Evolutionary conservation across 2,113 vertebrate species (phyloP).

Genomic region (Tetrax tetrax): DNA sequence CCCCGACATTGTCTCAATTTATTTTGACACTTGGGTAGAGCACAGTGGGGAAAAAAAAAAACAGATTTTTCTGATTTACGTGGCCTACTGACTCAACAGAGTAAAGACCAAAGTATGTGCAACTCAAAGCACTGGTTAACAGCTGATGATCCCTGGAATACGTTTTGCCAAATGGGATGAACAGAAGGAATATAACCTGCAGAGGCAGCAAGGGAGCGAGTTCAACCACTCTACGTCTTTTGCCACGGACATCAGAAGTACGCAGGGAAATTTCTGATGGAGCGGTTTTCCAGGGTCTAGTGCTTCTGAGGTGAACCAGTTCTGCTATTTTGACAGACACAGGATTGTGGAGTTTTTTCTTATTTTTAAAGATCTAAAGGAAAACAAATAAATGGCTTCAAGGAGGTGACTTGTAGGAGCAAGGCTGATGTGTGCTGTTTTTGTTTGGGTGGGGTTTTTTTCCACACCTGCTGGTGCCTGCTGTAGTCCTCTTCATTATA

Average conservation of each 20-base stretch:
- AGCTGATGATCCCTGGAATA: neutral
- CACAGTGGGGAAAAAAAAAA: neutral
- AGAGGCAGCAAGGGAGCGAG: neutral
- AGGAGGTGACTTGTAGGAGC: neutral
- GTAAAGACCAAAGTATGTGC: neutral
- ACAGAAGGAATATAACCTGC: neutral
- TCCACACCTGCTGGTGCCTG: neutral
- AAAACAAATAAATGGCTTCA: neutral
- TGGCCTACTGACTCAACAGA: neutral
- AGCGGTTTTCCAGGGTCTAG: neutral
- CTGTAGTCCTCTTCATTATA: neutral
- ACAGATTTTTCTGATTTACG: fast-evolving
- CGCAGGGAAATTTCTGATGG: neutral
- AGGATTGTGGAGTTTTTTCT: fast-evolving
- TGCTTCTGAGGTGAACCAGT: neutral
- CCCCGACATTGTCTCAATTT: neutral
- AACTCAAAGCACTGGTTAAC: neutral
- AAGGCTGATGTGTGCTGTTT: neutral
- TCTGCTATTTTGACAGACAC: neutral
- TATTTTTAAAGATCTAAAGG: neutral
- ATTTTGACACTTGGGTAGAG: neutral
- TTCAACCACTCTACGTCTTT: fast-evolving
- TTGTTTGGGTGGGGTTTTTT: neutral
- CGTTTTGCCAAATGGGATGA: neutral
- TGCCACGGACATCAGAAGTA: neutral